These are phyloP conservation scores for Parazoanthus darwini DNA, from an alignment of 92 coral and sea anemone species.

Conservation along the genomic window DNA sequence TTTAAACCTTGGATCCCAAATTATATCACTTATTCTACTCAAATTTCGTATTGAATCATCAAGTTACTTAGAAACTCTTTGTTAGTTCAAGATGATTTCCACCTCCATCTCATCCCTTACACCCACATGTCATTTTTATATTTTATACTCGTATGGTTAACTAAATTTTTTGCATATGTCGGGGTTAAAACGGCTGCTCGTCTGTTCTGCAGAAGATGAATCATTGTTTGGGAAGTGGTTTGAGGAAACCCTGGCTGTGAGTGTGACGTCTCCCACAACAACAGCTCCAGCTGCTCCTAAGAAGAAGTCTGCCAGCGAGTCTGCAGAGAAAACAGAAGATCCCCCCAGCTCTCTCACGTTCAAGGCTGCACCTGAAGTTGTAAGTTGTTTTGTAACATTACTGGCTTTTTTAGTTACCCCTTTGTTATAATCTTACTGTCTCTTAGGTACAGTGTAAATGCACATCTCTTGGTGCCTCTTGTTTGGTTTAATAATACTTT, in stretches of 20 bases:
- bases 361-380: slow-evolving; percentile 70
- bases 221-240: slow-evolving; percentile 87
- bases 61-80: no score
- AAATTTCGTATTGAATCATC: no score
- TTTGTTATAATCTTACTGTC: not conserved
- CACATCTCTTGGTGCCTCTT: not conserved
- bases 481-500: not conserved
- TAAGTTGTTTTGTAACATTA: not conserved
- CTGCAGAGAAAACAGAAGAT: slow-evolving; percentile 49
- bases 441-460: no score
- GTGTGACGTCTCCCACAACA: slow-evolving; percentile 1
- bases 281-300: slow-evolving; percentile 47
- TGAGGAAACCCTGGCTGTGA: slow-evolving; percentile 55
- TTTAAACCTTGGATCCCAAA: no score
- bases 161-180: not conserved
- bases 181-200: not conserved
- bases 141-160: not conserved
- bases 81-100: no score
- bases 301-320: slow-evolving; percentile 53
- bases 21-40: no score
- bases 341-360: slow-evolving; percentile 50
- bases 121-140: no score
- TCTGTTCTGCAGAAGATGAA: slow-evolving; percentile 70
- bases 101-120: not conserved
- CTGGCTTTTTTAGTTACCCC: not conserved